These are phyloP conservation scores for Pseudomyrmex dendroicus DNA, from an alignment of 1,140 invertebrate species.

Conservation along the genomic window DNA sequence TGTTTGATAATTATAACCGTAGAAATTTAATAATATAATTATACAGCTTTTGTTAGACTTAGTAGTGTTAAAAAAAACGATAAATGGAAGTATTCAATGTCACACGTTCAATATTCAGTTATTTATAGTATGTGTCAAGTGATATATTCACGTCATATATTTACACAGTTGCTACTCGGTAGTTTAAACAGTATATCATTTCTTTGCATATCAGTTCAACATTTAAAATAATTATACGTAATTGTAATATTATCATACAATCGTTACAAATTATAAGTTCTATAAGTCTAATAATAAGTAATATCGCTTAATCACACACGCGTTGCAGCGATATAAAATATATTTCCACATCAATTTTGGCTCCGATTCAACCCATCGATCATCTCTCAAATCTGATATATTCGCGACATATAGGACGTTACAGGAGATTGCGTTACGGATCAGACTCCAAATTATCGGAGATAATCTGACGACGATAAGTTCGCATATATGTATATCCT, in stretches of 20 bases:
- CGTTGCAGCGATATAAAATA: background rate
- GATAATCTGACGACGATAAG: slow-evolving; percentile 46
- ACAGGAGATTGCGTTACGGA: background rate
- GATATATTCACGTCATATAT: background rate
- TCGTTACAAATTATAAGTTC: background rate
- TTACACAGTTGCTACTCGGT: background rate
- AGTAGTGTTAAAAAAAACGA: background rate
- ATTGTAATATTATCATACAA: background rate
- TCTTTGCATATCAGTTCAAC: background rate
- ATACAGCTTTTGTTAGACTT: background rate
- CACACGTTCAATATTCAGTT: slow-evolving; percentile 12
- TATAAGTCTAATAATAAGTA: background rate
- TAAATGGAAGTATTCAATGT: slow-evolving; percentile 30
- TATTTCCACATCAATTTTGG: background rate
- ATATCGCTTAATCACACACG: background rate
- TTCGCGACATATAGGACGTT: background rate
- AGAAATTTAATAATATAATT: slow-evolving; percentile 36
- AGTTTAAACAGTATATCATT: background rate
- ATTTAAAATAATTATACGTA: slow-evolving; percentile 2
- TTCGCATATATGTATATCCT: slow-evolving; percentile 11
- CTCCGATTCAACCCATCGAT: background rate
- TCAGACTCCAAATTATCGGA: slow-evolving; percentile 22
- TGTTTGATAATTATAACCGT: background rate
- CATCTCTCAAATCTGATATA: background rate
- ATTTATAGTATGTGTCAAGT: slow-evolving; percentile 28